Evolutionary conservation across 2,797 vertebrate genomes (phyloP).

Genomic region (Sebastes kiyomatsui): DNA sequence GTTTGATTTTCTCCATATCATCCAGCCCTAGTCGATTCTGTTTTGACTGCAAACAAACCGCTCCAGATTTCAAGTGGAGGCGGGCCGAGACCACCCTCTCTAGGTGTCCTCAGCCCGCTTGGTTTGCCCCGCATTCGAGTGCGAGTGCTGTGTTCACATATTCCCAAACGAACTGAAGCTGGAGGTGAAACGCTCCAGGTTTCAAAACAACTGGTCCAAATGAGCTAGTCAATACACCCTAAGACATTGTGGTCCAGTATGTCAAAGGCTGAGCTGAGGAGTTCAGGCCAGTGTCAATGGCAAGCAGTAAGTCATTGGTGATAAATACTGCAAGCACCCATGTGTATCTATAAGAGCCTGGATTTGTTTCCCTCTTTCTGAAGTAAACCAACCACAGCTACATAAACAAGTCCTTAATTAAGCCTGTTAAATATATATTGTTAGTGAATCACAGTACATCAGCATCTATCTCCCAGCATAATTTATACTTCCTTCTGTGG

Average conservation of each 20-base stretch:
- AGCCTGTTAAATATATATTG: not conserved
- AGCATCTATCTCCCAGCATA: not conserved
- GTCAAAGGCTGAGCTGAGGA: not conserved
- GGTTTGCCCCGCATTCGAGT: not conserved
- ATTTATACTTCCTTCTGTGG: not conserved
- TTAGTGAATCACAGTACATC: not conserved
- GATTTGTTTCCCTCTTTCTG: not conserved
- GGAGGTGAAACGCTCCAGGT: not conserved
- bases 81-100: too few species aligned
- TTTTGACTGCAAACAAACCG: too few species aligned
- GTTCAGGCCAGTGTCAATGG: not conserved
- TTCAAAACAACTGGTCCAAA: not conserved
- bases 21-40: too few species aligned
- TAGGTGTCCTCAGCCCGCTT: not conserved
- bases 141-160: not conserved
- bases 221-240: not conserved
- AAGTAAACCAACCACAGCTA: not conserved
- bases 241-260: not conserved
- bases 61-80: too few species aligned
- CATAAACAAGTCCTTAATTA: not conserved
- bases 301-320: not conserved
- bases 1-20: too few species aligned
- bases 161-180: not conserved
- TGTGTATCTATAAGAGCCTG: not conserved
- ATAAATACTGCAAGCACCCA: not conserved